Conservation (phyloP, 2,888 invertebrate genomes). For the Dynastes maya region DNA sequence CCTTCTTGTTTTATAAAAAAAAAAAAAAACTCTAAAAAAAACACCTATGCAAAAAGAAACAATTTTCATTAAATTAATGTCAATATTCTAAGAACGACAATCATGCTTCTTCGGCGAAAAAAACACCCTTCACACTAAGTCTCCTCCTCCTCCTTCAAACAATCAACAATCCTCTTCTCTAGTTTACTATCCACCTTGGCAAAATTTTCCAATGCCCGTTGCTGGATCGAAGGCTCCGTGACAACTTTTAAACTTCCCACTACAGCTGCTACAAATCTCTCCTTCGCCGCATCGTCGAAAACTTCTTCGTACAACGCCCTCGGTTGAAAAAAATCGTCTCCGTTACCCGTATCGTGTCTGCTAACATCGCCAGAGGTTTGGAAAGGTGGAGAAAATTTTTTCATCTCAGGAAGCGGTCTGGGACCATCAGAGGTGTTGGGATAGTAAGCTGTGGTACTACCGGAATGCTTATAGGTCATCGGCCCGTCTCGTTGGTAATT, state of each 20-base stretch:
- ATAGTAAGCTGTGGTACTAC: slow-evolving; percentile 93
- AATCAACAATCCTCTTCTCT: slow-evolving; percentile 80
- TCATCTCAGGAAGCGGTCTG: slow-evolving; percentile 78
- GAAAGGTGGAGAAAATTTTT: slow-evolving; percentile 75
- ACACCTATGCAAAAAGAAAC: no score
- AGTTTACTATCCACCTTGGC: slow-evolving; percentile 85
- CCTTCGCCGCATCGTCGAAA: slow-evolving; percentile 72
- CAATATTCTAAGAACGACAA: no score
- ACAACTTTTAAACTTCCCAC: slow-evolving; percentile 85
- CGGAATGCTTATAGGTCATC: slow-evolving; percentile 85
- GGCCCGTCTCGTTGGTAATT: slow-evolving; percentile 95
- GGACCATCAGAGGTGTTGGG: slow-evolving; percentile 97
- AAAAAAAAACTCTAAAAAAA: no score
- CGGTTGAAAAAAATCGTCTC: slow-evolving; percentile 93
- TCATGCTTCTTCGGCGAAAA: no score
- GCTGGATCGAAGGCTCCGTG: slow-evolving; percentile 87
- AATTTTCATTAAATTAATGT: no score
- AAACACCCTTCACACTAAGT: no score
- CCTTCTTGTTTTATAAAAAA: no score
- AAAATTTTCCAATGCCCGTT: slow-evolving; percentile 89
- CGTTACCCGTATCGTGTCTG: slow-evolving; percentile 86
- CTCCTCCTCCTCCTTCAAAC: background rate
- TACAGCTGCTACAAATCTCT: slow-evolving; percentile 84
- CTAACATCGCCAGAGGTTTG: slow-evolving; percentile 82
- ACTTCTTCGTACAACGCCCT: slow-evolving; percentile 83